These are phyloP conservation scores for Euphonia xanthogaster DNA, from an alignment of 2,797 vertebrate species.

Conservation along the genomic window DNA sequence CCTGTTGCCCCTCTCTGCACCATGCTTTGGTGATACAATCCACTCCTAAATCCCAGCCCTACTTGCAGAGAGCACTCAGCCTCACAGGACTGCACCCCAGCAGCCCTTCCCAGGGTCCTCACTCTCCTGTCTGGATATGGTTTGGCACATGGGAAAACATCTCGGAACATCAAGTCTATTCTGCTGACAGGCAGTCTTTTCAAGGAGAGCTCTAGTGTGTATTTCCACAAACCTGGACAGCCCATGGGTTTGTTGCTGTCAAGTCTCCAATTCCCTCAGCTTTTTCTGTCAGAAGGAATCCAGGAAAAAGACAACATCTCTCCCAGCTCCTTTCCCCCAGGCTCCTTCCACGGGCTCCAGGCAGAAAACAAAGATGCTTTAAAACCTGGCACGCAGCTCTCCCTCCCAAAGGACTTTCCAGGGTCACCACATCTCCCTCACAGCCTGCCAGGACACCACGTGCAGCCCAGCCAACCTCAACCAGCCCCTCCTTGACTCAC, in stretches of 20 bases:
- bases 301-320: constrained; percentile 33
- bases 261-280: constrained; percentile 57
- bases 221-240: constrained; percentile 58
- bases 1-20: background rate
- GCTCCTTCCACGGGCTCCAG: background rate
- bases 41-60: background rate
- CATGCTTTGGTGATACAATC: rapidly evolving
- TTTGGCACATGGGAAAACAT: background rate
- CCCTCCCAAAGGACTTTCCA: background rate
- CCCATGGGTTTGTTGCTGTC: constrained; percentile 39
- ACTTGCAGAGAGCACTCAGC: background rate
- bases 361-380: background rate
- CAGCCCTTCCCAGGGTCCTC: background rate
- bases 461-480: background rate
- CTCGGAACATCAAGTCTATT: background rate
- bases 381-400: background rate
- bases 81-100: background rate
- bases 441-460: background rate
- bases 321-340: background rate
- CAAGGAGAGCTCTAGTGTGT: constrained; percentile 13
- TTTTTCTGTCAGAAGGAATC: constrained; percentile 58
- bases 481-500: background rate
- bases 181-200: constrained; percentile 42
- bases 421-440: background rate
- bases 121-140: background rate